Conservation (phyloP, 23 tunicate genomes). For the Trididemnum miniatum region DNA sequence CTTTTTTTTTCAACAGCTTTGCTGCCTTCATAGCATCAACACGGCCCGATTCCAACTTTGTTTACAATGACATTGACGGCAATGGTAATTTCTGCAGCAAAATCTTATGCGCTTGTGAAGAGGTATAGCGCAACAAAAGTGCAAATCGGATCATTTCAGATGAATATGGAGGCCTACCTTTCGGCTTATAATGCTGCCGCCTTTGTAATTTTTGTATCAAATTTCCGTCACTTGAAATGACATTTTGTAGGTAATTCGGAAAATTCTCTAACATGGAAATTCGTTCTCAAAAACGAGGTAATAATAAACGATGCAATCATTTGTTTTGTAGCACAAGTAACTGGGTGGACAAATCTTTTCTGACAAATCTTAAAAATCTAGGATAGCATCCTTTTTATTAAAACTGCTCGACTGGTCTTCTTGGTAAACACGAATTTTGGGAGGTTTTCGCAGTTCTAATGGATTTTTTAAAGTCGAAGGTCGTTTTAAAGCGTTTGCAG, state of each 20-base stretch:
- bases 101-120: slow-evolving; percentile 15
- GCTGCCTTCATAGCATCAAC: slow-evolving; percentile 35
- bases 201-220: slow-evolving; percentile 1
- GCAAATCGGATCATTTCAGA: slow-evolving; percentile 17
- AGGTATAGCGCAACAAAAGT: slow-evolving; percentile 27
- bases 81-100: slow-evolving; percentile 18
- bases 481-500: slow-evolving; percentile 2
- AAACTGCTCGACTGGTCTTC: slow-evolving; percentile 3
- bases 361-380: background rate
- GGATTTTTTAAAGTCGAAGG: slow-evolving; percentile 17
- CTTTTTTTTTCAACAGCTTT: background rate
- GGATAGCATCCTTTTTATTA: background rate
- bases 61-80: slow-evolving; percentile 18
- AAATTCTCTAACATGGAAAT: slow-evolving; percentile 19
- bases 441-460: slow-evolving; percentile 1
- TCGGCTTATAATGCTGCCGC: background rate
- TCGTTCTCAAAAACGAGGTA: background rate
- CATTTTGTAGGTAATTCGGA: slow-evolving; percentile 1
- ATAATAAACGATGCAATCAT: background rate
- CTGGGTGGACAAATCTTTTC: background rate
- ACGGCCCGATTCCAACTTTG: slow-evolving; percentile 13
- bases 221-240: background rate
- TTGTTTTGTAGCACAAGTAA: background rate
- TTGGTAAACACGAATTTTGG: slow-evolving; percentile 12
- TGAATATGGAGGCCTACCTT: slow-evolving; percentile 32